Conservation (phyloP, 1,140 invertebrate genomes). For the Temnothorax curvispinosus region DNA sequence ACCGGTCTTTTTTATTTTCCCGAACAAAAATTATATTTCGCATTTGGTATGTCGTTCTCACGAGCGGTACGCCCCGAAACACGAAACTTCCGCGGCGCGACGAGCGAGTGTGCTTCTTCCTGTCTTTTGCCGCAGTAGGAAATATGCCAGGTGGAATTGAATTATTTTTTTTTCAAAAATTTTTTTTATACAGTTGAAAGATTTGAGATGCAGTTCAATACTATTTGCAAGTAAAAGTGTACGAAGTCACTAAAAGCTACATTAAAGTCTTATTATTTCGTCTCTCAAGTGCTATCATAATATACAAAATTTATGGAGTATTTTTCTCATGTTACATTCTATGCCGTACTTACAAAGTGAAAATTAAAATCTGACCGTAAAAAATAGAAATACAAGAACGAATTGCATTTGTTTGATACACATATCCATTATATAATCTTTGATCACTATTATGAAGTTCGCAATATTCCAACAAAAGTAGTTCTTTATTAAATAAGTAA, state of each 20-base stretch:
- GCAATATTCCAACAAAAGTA: background rate
- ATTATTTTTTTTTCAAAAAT: background rate
- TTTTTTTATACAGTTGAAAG: background rate
- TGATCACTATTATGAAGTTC: background rate
- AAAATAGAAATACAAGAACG: conserved; percentile 20
- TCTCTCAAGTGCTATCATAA: background rate
- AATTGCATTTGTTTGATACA: conserved; percentile 25
- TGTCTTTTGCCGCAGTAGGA: conserved; percentile 37
- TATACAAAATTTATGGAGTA: background rate
- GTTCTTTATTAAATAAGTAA: background rate
- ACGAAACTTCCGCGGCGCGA: conserved; percentile 80
- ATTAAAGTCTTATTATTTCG: background rate
- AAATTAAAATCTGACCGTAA: conserved; percentile 1
- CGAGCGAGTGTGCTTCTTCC: conserved; percentile 72
- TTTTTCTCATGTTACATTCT: background rate
- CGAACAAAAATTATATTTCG: conserved; percentile 63
- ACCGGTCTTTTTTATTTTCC: conserved; percentile 26
- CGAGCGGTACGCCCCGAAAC: conserved; percentile 74
- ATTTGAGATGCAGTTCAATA: background rate
- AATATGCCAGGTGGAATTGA: conserved; percentile 24
- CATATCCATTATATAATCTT: conserved; percentile 54
- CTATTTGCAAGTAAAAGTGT: background rate
- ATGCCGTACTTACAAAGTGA: background rate
- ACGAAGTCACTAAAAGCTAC: background rate
- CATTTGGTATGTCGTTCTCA: conserved; percentile 64